Evolutionary conservation across 2,113 vertebrate genomes (phyloP).

Genomic region (Brachyhypopomus occidentalis): DNA sequence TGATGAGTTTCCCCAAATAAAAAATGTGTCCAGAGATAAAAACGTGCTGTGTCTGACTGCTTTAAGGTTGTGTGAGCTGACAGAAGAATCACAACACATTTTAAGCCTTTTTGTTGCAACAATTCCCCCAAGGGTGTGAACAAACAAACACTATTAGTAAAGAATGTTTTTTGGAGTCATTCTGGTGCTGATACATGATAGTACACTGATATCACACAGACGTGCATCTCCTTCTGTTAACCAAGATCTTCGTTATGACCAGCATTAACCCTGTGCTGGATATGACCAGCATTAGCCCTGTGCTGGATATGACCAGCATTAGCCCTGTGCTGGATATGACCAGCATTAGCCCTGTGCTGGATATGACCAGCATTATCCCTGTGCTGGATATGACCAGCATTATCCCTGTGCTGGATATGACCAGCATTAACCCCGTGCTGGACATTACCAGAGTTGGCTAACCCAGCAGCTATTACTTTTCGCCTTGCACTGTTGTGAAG

Average conservation of each 20-base stretch:
- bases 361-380: no score
- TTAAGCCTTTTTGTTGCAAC: background rate
- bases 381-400: no score
- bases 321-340: background rate
- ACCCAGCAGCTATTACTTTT: background rate
- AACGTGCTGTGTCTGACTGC: background rate
- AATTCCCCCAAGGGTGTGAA: no score
- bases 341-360: background rate
- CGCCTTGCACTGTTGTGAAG: constrained; percentile 34
- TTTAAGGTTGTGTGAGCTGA: constrained; percentile 1
- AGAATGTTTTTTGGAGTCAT: no score
- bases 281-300: no score
- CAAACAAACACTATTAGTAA: no score
- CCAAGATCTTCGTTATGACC: background rate
- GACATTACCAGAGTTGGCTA: no score
- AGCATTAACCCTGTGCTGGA: no score
- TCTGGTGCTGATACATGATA: background rate
- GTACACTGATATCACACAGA: background rate
- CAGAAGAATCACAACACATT: background rate
- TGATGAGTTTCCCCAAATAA: constrained; percentile 16
- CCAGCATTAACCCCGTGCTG: no score
- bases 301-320: background rate
- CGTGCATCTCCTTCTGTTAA: background rate
- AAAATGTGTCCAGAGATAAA: constrained; percentile 38
- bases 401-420: no score